Evolutionary conservation across 2,888 invertebrate species (phyloP).

Genomic region (Zele albiditarsus): DNA sequence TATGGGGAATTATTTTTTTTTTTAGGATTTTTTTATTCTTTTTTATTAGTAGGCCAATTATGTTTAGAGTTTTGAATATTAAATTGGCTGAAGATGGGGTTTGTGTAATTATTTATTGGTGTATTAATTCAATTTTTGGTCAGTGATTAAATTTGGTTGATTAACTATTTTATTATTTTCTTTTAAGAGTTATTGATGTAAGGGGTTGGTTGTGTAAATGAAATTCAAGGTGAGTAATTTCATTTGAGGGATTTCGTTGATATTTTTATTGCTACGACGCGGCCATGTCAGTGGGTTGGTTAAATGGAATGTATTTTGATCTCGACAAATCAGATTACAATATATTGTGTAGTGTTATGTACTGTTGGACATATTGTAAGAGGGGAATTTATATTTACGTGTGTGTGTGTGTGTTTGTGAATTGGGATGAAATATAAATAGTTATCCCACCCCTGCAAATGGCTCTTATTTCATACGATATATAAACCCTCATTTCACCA

Average conservation of each 20-base stretch:
- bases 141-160: no score
- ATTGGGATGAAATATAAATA: slow-evolving; percentile 1
- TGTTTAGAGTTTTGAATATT: no score
- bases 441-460: slow-evolving; percentile 53
- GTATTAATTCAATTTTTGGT: no score
- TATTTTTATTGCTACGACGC: slow-evolving; percentile 2
- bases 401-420: neutral
- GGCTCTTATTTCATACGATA: slow-evolving; percentile 51
- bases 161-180: no score
- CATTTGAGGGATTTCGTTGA: no score
- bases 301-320: slow-evolving; percentile 3
- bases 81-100: no score
- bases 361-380: slow-evolving; percentile 21
- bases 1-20: no score
- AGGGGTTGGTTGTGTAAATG: slow-evolving; percentile 5
- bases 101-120: no score
- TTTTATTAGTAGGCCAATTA: no score
- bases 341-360: slow-evolving; percentile 13
- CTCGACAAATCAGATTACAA: slow-evolving; percentile 41
- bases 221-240: slow-evolving; percentile 22
- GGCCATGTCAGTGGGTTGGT: slow-evolving; percentile 36
- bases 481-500: slow-evolving; percentile 54
- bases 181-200: no score
- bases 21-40: no score
- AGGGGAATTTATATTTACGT: neutral